Conservation (phyloP, 92 coral and sea anemone genomes). For the Pocillopora grandis region DNA sequence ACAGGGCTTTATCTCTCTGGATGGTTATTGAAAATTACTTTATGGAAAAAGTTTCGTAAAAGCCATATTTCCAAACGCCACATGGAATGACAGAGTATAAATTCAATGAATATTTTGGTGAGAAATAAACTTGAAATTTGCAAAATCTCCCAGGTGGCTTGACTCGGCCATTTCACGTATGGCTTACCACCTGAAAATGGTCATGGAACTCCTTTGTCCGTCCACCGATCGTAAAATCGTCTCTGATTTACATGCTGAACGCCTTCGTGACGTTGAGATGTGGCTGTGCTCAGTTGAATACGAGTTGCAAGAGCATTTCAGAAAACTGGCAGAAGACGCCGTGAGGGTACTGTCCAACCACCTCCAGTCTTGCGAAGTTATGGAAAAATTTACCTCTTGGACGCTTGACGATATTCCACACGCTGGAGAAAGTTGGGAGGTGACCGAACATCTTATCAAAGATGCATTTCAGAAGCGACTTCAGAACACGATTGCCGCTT, state of each 20-base stretch:
- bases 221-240: conserved; percentile 23
- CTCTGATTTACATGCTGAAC: background rate
- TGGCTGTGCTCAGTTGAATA: background rate
- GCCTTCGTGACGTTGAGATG: conserved; percentile 4
- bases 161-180: conserved; percentile 32
- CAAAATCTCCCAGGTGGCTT: conserved; percentile 37
- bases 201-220: conserved; percentile 2
- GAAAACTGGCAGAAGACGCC: background rate
- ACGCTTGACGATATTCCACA: conserved; percentile 29
- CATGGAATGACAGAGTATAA: background rate
- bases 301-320: conserved; percentile 9
- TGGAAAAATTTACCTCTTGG: conserved; percentile 35
- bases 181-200: conserved; percentile 9
- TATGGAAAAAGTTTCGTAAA: no score
- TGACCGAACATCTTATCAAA: conserved; percentile 3
- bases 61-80: no score
- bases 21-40: no score
- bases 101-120: background rate
- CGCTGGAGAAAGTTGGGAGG: conserved; percentile 24
- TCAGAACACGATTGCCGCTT: no score
- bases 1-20: no score
- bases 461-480: background rate
- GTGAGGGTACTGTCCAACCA: background rate
- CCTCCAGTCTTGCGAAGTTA: conserved; percentile 19
- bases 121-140: background rate